Conservation (phyloP, 2,113 vertebrate species). For the Pluvianellus socialis region DNA sequence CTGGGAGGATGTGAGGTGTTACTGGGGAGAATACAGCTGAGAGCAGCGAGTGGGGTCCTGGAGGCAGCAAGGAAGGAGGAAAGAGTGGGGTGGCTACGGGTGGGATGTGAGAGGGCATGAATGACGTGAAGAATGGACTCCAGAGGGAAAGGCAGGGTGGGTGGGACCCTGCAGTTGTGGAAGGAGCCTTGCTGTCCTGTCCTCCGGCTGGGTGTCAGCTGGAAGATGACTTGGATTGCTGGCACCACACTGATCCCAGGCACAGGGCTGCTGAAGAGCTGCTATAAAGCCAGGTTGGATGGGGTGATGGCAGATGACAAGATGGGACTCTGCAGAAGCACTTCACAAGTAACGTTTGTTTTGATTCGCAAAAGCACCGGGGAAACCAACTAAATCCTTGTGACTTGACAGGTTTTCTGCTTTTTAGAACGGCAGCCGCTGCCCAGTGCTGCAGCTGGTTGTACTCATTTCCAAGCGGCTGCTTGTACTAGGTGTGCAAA, state of each 20-base stretch:
- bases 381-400: neutral
- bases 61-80: neutral
- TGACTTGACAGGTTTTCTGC: neutral
- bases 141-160: neutral
- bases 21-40: neutral
- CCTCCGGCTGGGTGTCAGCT: neutral
- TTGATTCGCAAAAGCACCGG: neutral
- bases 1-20: neutral
- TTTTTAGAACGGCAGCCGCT: fast-evolving
- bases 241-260: neutral
- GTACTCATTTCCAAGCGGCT: neutral
- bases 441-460: neutral
- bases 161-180: neutral
- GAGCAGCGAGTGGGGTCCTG: neutral
- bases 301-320: neutral
- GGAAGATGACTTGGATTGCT: neutral
- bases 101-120: neutral
- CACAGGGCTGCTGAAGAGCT: neutral
- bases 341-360: neutral
- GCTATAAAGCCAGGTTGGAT: neutral
- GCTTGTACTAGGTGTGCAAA: neutral
- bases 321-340: neutral
- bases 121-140: neutral
- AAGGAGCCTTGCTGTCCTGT: neutral
- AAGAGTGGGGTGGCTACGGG: neutral